Base-by-base conservation (phyloP, 2,888 invertebrate genomes). In the Drosophila austrosaltans region DNA sequence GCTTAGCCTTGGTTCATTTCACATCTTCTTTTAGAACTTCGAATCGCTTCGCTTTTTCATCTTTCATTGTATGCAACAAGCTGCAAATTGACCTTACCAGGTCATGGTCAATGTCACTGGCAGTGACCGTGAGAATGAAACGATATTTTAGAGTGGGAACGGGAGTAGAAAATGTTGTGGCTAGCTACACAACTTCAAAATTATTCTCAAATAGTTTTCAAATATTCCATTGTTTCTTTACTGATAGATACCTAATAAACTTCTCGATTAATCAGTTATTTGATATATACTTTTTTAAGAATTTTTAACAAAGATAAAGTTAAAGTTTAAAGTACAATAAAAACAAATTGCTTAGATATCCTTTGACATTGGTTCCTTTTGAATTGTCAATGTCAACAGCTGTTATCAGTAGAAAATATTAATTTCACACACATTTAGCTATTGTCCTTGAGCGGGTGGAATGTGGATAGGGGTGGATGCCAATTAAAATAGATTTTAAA, bases 71-170 rank as follows among this genome's bases (percentile, higher is more conserved):
- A 79, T 84, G 75, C 81, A 82, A 82, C 81, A 82, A 82, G 86
- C 79, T 77, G 82, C 77, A 77, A 65, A 54, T 71, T 75, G 82
- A 85, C 82, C 82, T 79, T 75, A 67, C 28, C 63, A 59, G 57
- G 66, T 72, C 80, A 78, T 53, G 76, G 78, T 70, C 82, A 82
- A 85, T 78, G 86, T 75, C 86, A 82, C 4, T 48, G 48, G 6
- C 36, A 36, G 36, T 36, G 36, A 10, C 36, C 36, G 36, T 36
- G 36, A 1, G 1, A 36, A 36, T 36, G 10, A 1, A 36, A 36
- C 36, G 7, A 8, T 10, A 48, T 16, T 16, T 1, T 16, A 16
- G 16, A 48, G 2, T 48, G 10, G 44, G 44, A 44, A 20, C 16
- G 44, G 1, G 2, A 16, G 16, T 16, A 16, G 16, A 16, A 16